Evolutionary conservation across 1,140 invertebrate species (phyloP).

Genomic region (Triops cancriformis): DNA sequence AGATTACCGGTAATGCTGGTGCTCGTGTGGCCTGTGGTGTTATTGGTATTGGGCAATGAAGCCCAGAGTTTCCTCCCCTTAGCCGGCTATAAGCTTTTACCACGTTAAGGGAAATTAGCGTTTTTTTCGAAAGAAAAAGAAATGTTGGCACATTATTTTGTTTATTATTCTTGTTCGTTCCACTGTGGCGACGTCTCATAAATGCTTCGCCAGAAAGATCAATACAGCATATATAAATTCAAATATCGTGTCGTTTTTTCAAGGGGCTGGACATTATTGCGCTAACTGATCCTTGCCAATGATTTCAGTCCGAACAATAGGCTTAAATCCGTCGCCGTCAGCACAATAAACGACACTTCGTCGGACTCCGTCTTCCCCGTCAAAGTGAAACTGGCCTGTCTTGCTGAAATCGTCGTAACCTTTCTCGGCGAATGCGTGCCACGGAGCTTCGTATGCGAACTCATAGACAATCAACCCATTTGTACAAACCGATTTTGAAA

Average conservation of each 20-base stretch:
- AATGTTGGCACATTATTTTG: background rate
- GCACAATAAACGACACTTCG: slow-evolving; percentile 25
- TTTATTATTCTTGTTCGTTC: slow-evolving; percentile 11
- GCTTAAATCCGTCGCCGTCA: slow-evolving; percentile 25
- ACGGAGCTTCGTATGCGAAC: slow-evolving; percentile 26
- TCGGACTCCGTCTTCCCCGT: slow-evolving; percentile 22
- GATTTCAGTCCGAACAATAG: slow-evolving; percentile 16
- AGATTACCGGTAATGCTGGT: slow-evolving; percentile 94
- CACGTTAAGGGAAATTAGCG: background rate
- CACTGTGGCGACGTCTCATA: background rate
- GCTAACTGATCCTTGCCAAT: background rate
- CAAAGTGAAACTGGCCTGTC: slow-evolving; percentile 26
- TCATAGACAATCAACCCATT: slow-evolving; percentile 27
- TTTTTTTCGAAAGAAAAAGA: background rate
- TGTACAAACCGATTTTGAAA: background rate
- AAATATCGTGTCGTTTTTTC: background rate
- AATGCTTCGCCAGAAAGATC: background rate
- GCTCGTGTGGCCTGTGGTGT: slow-evolving; percentile 91
- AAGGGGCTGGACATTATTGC: background rate
- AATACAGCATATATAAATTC: slow-evolving; percentile 14
- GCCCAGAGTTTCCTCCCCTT: background rate
- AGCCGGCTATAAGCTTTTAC: slow-evolving; percentile 7
- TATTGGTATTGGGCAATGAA: slow-evolving; percentile 56
- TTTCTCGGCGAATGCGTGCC: slow-evolving; percentile 24
- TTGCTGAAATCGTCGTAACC: slow-evolving; percentile 28